Conservation (phyloP, 2,113 vertebrate genomes). For the Nanorana parkeri region DNA sequence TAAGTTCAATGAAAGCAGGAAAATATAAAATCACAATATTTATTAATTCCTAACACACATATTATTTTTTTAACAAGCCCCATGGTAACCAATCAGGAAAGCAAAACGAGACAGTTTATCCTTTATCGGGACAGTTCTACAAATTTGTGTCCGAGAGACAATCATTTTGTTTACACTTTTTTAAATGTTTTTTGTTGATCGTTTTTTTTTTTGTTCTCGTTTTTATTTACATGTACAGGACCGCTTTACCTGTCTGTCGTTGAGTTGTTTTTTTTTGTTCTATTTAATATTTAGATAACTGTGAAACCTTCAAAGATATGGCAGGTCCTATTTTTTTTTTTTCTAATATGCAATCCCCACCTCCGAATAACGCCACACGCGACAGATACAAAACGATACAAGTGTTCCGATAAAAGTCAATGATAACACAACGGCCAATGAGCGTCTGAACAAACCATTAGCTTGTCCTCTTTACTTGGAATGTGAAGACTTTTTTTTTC, state of each 20-base stretch:
- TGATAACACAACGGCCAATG: constrained; percentile 62
- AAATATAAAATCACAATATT: too few species aligned
- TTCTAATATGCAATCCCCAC: constrained; percentile 70
- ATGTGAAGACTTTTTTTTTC: constrained; percentile 79
- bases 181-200: constrained; percentile 65
- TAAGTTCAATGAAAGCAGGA: too few species aligned
- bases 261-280: constrained; percentile 66
- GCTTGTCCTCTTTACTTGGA: constrained; percentile 92
- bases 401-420: not conserved
- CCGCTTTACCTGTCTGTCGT: not conserved
- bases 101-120: too few species aligned
- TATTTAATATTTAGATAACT: constrained; percentile 72
- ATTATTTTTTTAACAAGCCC: too few species aligned
- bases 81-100: too few species aligned
- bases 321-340: constrained; percentile 68
- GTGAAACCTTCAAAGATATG: constrained; percentile 69
- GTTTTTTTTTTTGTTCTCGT: not conserved
- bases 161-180: constrained; percentile 69
- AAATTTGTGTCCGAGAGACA: constrained; percentile 71
- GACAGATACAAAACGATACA: constrained; percentile 74
- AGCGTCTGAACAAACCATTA: constrained; percentile 84
- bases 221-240: not conserved
- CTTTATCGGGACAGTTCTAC: not conserved
- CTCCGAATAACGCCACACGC: constrained; percentile 60
- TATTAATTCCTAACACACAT: too few species aligned